Base-by-base conservation (phyloP, 2,797 vertebrate species). In the Rallus crepitans region DNA sequence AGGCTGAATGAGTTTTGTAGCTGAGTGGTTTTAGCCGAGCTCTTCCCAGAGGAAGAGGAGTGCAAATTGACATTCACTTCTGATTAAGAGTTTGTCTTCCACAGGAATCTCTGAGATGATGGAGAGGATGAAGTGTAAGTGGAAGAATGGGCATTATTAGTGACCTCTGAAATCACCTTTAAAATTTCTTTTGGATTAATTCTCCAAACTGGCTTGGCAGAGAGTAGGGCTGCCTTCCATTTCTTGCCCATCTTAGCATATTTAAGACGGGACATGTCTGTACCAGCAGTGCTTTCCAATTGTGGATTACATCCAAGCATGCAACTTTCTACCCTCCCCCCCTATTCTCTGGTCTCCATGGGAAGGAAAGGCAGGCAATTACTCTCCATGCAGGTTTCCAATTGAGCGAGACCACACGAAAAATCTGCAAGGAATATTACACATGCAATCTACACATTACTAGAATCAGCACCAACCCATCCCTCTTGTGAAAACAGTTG, bases 11-110 rank as follows among this genome's bases (percentile, higher is more conserved):
- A 82, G 66, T 73, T 90, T 59, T 65, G 60, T 56, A 85, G 64
- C 0, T 40, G 60, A 73, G 48, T 42, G 48, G 68, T 48, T 95
- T 91, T 85, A 76, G 71, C 87, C 73, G 91, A 91, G 81, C 42
- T 82, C 23, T 92, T 92, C 52, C 81, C 79, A 55, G 24, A 82
- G 52, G 55, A 82, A 70, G n/a, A 80, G 60, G 65, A 90, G 24
- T 70, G 52, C 35, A 70, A 82, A 89, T 76, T 92, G 63, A 55
- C 59, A 35, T 55, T 4, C 2, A 0, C 37, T 52, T 92, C 71
- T 3, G 19, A 47, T 31, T 55, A 68, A 39, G 33, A 77, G 11
- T 52, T 82, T 82, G 56, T 59, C 45, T 84, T 72, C 66, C 73
- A 47, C 9, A 0, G 4, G n/a, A 31, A 19, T 12, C 31, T 82